Evolutionary conservation across 1,140 invertebrate species (phyloP).

Genomic region (Papilio helenus): DNA sequence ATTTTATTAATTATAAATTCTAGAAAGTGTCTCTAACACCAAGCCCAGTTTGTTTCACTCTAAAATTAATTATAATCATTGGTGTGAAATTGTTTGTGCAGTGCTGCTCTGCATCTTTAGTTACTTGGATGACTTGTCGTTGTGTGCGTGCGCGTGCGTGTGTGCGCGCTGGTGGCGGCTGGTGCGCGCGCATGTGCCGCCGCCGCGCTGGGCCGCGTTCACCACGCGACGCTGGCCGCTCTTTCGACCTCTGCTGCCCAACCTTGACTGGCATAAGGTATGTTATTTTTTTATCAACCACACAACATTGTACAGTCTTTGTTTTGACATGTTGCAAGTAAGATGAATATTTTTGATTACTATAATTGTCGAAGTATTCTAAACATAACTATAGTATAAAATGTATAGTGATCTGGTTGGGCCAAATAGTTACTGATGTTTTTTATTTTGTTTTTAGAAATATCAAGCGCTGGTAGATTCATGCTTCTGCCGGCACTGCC

Average conservation of each 20-base stretch:
- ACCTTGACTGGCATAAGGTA: slow-evolving; percentile 90
- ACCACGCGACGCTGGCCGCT: slow-evolving; percentile 91
- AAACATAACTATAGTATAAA: too few species aligned
- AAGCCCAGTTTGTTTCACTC: too few species aligned
- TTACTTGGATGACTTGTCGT: slow-evolving; percentile 94
- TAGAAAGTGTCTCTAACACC: too few species aligned
- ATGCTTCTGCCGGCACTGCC: slow-evolving; percentile 92
- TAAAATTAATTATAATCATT: neutral
- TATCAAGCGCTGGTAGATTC: slow-evolving; percentile 87
- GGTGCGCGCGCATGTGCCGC: slow-evolving; percentile 88
- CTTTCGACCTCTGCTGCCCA: slow-evolving; percentile 87
- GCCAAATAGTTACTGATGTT: neutral
- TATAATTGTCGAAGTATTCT: neutral
- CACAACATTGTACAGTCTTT: too few species aligned
- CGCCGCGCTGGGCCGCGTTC: slow-evolving; percentile 90
- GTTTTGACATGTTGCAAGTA: too few species aligned
- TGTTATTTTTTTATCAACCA: neutral
- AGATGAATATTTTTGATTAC: too few species aligned
- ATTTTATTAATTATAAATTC: too few species aligned
- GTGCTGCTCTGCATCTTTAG: slow-evolving; percentile 94
- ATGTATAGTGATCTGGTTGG: too few species aligned
- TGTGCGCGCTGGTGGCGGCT: slow-evolving; percentile 93
- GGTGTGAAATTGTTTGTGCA: slow-evolving; percentile 55
- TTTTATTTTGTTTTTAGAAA: slow-evolving; percentile 64
- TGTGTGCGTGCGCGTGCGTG: slow-evolving; percentile 92